These are phyloP conservation scores for Pachypeltis micranthus DNA, from an alignment of 1,140 invertebrate genomes.

Conservation along the genomic window DNA sequence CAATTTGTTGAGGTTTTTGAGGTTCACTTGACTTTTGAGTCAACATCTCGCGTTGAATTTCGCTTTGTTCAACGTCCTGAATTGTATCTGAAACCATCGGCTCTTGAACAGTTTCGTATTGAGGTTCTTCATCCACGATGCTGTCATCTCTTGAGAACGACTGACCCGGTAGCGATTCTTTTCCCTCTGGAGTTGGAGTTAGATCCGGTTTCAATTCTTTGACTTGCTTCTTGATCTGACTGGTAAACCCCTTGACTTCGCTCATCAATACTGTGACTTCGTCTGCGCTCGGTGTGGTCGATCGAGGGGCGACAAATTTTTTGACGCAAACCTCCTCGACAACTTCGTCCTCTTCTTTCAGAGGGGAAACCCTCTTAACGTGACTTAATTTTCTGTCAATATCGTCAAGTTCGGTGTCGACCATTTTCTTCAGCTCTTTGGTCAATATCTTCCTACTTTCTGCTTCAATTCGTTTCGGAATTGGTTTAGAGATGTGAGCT, in stretches of 20 bases:
- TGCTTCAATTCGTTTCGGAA: neutral
- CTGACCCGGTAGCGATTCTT: conserved; percentile 18
- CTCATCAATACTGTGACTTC: conserved; percentile 36
- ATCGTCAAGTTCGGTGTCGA: conserved; percentile 20
- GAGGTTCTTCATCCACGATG: conserved; percentile 15
- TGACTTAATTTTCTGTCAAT: conserved; percentile 1
- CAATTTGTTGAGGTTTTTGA: no score
- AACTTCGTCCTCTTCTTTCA: conserved; percentile 6
- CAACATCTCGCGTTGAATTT: no score
- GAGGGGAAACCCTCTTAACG: neutral
- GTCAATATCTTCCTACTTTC: neutral
- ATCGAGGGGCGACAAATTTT: no score
- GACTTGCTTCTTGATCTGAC: conserved; percentile 40
- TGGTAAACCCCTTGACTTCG: conserved; percentile 39
- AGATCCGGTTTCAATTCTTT: conserved; percentile 41
- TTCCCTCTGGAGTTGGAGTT: conserved; percentile 39
- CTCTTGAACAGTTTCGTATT: neutral
- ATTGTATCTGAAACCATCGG: neutral
- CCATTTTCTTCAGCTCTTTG: conserved; percentile 22
- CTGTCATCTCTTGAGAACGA: conserved; percentile 11
- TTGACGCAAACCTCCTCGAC: neutral
- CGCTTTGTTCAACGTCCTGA: conserved; percentile 7
- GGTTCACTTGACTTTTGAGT: no score
- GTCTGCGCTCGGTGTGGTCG: neutral
- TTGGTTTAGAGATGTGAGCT: neutral